Conservation (phyloP, 2,797 vertebrate genomes). For the Acropternis orthonyx region DNA sequence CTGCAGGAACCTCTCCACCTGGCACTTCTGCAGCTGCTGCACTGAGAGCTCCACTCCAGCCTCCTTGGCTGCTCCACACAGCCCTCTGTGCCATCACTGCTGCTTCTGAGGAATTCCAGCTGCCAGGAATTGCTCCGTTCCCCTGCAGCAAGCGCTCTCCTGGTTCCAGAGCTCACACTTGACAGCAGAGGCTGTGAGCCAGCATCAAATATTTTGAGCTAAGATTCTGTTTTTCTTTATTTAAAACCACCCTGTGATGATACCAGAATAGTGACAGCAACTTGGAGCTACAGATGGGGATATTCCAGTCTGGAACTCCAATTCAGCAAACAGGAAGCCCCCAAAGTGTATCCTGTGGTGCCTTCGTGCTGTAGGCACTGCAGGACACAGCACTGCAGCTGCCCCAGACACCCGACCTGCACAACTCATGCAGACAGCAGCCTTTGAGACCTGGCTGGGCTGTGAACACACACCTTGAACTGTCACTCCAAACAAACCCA, state of each 20-base stretch:
- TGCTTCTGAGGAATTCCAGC: neutral
- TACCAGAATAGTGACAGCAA: neutral
- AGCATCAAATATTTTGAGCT: neutral
- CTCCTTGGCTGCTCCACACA: neutral
- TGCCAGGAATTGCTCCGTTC: neutral
- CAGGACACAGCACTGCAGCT: neutral
- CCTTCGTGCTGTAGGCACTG: neutral
- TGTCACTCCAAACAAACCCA: neutral
- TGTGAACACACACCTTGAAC: neutral
- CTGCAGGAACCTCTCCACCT: neutral
- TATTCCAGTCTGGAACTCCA: neutral
- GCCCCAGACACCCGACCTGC: neutral
- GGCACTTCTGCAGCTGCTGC: neutral
- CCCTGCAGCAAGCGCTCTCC: neutral
- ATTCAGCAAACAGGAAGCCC: neutral
- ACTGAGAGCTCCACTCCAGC: neutral
- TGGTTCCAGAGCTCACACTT: neutral
- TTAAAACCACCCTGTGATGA: neutral
- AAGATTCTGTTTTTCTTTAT: neutral
- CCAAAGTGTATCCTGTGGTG: neutral
- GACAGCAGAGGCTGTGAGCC: neutral
- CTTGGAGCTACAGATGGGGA: neutral
- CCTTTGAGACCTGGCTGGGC: neutral
- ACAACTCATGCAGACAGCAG: neutral
- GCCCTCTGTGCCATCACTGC: neutral